Evolutionary conservation across 2,797 vertebrate genomes (phyloP).

Genomic region (Knipowitschia caucasica): DNA sequence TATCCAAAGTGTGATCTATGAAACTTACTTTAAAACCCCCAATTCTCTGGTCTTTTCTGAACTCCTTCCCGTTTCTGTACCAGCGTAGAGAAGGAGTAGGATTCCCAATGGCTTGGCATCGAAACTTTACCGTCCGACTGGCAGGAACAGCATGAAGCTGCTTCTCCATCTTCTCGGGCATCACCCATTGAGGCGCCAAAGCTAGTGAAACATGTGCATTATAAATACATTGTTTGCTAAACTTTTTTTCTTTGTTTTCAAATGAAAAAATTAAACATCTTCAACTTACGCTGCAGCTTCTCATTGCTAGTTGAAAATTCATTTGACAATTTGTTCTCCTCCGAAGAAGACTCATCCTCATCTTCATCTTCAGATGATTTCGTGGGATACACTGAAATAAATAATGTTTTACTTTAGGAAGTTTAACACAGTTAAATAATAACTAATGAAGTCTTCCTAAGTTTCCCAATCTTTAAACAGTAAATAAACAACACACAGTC

Average conservation of each 20-base stretch:
- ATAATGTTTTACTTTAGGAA: neutral
- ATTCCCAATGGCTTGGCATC: slow-evolving; percentile 84
- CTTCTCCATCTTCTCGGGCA: slow-evolving; percentile 90
- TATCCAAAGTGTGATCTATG: neutral
- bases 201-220: slow-evolving; percentile 49
- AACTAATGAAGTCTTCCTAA: too few species aligned
- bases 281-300: slow-evolving; percentile 56
- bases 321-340: slow-evolving; percentile 81
- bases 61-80: slow-evolving; percentile 87
- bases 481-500: too few species aligned
- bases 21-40: slow-evolving; percentile 86
- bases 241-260: neutral
- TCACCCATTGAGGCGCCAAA: slow-evolving; percentile 83
- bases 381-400: slow-evolving; percentile 70
- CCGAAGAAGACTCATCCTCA: slow-evolving; percentile 88
- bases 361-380: slow-evolving; percentile 88
- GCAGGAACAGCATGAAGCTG: slow-evolving; percentile 83
- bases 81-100: slow-evolving; percentile 83
- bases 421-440: too few species aligned
- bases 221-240: slow-evolving; percentile 1
- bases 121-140: slow-evolving; percentile 85
- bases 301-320: slow-evolving; percentile 62
- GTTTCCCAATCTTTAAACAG: too few species aligned
- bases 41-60: slow-evolving; percentile 86
- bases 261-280: neutral